These are phyloP conservation scores for Spizaetus ornatus DNA, from an alignment of 2,113 vertebrate genomes.

Conservation along the genomic window DNA sequence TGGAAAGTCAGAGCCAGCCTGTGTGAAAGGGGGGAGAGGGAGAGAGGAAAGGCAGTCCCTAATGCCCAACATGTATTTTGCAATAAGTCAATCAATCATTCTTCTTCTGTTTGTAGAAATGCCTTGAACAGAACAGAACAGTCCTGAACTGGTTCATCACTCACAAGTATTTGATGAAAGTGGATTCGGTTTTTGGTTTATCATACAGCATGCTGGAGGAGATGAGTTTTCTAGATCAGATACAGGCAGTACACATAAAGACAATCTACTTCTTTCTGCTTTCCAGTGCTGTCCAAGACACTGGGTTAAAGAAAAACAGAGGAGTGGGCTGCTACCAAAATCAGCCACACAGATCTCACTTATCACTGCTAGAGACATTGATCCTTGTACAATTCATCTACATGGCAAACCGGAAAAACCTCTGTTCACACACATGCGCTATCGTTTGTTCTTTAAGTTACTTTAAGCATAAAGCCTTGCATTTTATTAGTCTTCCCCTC, in stretches of 20 bases:
- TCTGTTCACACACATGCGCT: neutral
- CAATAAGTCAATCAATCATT: neutral
- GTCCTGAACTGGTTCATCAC: conserved; percentile 6
- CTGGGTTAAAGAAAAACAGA: neutral
- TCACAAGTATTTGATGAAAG: conserved; percentile 17
- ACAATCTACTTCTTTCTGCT: neutral
- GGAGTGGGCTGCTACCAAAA: neutral
- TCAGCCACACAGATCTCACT: neutral
- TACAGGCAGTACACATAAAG: neutral
- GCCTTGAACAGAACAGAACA: neutral
- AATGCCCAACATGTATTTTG: neutral
- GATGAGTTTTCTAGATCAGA: conserved; percentile 34
- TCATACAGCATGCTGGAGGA: neutral
- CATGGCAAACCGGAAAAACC: neutral
- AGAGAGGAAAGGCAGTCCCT: neutral
- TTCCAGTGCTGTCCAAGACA: neutral
- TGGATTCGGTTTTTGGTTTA: conserved; percentile 12
- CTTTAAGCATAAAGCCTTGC: neutral
- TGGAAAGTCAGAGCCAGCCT: neutral
- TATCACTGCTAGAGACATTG: neutral
- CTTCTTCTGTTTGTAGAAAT: neutral
- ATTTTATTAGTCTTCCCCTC: neutral
- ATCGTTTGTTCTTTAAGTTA: neutral
- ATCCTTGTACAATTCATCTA: neutral
- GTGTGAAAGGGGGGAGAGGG: neutral